Evolutionary conservation across 1,140 invertebrate species (phyloP).

Genomic region (Conus ventricosus): DNA sequence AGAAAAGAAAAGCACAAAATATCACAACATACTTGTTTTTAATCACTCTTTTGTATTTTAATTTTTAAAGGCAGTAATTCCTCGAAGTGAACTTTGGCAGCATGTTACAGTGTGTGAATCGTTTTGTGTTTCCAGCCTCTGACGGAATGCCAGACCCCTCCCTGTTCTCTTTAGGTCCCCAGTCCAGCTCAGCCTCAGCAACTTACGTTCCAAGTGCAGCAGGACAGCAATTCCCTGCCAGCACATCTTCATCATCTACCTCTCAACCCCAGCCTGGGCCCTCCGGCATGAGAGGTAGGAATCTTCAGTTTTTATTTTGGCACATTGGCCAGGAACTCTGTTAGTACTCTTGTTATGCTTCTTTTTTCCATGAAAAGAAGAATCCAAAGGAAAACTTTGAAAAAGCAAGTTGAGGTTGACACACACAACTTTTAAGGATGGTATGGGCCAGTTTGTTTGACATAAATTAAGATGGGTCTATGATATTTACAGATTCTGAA

Average conservation of each 20-base stretch:
- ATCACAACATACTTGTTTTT: too few species aligned
- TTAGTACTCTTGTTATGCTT: neutral
- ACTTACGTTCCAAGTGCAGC: constrained; percentile 19
- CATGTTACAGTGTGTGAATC: too few species aligned
- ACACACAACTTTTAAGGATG: too few species aligned
- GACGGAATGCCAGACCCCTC: constrained; percentile 12
- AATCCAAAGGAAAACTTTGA: neutral
- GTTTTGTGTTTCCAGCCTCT: neutral
- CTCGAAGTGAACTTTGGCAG: too few species aligned
- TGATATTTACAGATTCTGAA: too few species aligned
- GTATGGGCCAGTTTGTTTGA: too few species aligned
- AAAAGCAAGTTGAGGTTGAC: too few species aligned
- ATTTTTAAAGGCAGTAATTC: too few species aligned
- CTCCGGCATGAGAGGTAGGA: constrained; percentile 27
- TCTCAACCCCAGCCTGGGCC: constrained; percentile 19
- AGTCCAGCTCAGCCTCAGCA: constrained; percentile 8
- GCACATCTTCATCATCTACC: neutral
- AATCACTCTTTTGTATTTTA: too few species aligned
- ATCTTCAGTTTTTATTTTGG: neutral
- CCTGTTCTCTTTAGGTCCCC: neutral
- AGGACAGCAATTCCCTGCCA: neutral
- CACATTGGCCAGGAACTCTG: constrained; percentile 9
- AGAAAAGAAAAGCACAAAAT: too few species aligned
- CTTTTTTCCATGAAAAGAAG: neutral
- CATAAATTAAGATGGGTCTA: too few species aligned